A percentile compares a stretch with the other conserved stretches of the same genome.
Conservation (phyloP, 2,888 invertebrate species). For the Caenorhabditis becei region DNA sequence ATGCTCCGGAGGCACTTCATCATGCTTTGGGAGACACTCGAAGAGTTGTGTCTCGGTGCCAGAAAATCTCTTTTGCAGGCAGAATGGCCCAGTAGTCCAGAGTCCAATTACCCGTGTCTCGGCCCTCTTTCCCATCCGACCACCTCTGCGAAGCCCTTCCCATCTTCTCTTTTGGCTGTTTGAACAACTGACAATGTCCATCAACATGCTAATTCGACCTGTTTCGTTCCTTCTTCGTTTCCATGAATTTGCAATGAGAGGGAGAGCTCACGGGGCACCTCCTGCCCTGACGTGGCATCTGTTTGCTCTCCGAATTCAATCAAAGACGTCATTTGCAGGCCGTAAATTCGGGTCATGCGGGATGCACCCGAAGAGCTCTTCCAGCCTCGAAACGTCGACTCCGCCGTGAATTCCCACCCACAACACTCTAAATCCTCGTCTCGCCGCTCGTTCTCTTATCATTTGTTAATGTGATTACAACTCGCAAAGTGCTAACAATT, state of each 20-base stretch:
- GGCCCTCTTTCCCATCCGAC: neutral
- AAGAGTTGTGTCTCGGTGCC: neutral
- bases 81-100: constrained; percentile 24
- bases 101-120: constrained; percentile 28
- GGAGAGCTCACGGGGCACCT: neutral
- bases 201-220: constrained; percentile 19
- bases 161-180: constrained; percentile 19
- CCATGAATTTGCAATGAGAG: constrained; percentile 38
- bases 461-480: constrained; percentile 3
- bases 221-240: constrained; percentile 2
- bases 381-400: no score
- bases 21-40: neutral
- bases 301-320: constrained; percentile 42
- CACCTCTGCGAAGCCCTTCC: constrained; percentile 24
- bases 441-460: neutral
- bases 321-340: constrained; percentile 56
- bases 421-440: neutral
- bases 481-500: neutral
- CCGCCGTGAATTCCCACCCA: neutral
- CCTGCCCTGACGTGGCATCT: constrained; percentile 25
- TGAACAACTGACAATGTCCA: constrained; percentile 39
- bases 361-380: constrained; percentile 21
- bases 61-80: constrained; percentile 16
- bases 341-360: constrained; percentile 52
- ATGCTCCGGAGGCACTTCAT: neutral